Evolutionary conservation across 2,888 invertebrate species (phyloP), one percentile per base, ranked within the genome.

Genomic region (Caenorhabditis sp.): DNA sequence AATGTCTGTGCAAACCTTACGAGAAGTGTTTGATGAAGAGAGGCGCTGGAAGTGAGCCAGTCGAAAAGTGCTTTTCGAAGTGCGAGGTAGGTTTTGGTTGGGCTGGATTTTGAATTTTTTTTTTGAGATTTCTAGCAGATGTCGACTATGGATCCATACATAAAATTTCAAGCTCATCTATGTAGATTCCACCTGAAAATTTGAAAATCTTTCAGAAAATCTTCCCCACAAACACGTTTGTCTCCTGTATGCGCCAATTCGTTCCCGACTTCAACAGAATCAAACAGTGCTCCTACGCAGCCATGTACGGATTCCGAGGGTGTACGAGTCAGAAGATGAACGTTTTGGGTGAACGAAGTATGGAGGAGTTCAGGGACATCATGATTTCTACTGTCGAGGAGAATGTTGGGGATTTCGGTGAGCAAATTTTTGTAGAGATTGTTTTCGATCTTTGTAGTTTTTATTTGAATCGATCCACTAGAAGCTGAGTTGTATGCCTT

Each of bases 301-400:
- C 16, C 0, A 59, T 72, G 19, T 51, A 75, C 41, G 76, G 73
- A 26, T 59, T 76, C 14, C 58, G 59, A 22, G 82, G 82, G 10
- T 82, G 82, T 31, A 77, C 82, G 14, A 66, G 54, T 16, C 68
- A 44, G 31, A 77, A 61, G 31, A n/a, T n/a, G 4, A 73, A 77
- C 22, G 61, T 77, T 10, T 47, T 82, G 19, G 28, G 24, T 19
- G 28, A 66, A 19, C 12, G 82, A 19, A 61, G 63, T 61, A 77
- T 76, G 66, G 82, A 47, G 1, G 61, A 77, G n/a, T 82, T 82
- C 51, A 59, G 82, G 10, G 82, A 82, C 73, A 38, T 72, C 3
- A 68, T 82, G 68, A 77, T 77, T 8, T 61, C 47, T 0, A 41
- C 82, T 16, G 61, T 82, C 0, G 82, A 77, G 28, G 61, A 66